Percentiles rank a stretch among this genome's conserved stretches.
phyloP scores from a whole-genome alignment of 2,888 invertebrate species.

The Podabrus alpinus region DNA sequence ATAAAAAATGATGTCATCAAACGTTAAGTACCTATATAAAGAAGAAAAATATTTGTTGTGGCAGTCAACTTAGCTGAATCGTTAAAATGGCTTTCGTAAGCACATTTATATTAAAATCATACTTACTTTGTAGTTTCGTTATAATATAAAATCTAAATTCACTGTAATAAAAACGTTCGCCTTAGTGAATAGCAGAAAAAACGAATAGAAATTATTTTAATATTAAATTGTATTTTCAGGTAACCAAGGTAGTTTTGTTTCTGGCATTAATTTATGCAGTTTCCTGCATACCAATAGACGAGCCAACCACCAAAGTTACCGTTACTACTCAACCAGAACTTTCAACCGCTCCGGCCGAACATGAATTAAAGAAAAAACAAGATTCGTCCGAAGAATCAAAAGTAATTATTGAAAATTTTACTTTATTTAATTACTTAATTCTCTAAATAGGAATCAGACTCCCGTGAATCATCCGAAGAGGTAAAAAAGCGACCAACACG shows the following conservation, averaged over 20 bases:
- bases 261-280: not conserved
- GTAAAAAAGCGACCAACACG: not conserved
- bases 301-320: not conserved
- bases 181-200: not conserved
- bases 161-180: too few relatives aligned
- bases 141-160: too few relatives aligned
- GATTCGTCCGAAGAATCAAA: constrained; percentile 7
- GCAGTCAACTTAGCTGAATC: not conserved
- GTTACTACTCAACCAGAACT: not conserved
- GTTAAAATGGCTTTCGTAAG: not conserved
- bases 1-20: not conserved
- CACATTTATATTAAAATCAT: not conserved
- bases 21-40: not conserved
- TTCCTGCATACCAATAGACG: not conserved
- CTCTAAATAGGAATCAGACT: not conserved
- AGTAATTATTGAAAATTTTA: not conserved
- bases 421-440: not conserved
- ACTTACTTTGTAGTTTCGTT: too few relatives aligned
- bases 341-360: not conserved
- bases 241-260: not conserved
- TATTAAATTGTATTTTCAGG: not conserved
- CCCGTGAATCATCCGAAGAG: constrained; percentile 5
- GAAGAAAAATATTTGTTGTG: not conserved
- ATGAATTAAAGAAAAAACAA: not conserved
- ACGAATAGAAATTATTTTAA: not conserved